Evolutionary conservation across 2,113 vertebrate genomes (phyloP), one percentile per base, ranked within the genome.

Genomic region (Alouatta palliata): DNA sequence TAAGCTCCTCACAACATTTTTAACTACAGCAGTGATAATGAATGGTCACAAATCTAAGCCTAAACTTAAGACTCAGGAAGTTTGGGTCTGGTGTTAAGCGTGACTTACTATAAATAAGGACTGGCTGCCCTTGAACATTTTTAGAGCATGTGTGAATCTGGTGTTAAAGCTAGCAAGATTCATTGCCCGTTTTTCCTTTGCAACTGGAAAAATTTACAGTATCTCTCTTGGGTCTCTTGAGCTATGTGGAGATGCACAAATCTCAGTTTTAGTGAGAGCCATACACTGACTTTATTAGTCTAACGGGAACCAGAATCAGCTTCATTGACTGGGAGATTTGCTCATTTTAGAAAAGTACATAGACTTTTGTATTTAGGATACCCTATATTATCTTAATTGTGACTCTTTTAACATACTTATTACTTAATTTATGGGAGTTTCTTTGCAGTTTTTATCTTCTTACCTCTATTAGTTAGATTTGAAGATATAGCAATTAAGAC

Each of bases 331-430:
- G 37, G 47, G 75, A 75, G 37, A 54, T 77, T 87, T 94, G 79
- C 52, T 95, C 92, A 40, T 92, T 92, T 77, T 92, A 85, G 90
- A 90, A 77, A 96, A 95, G 90, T 76, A 87, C 92, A 61, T 73
- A 35, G 87, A 88, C n/a, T 88, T 97, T 90, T 43, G 37, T 77
- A 73, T 90, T 96, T 8, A 96, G 75, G 43, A 96, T 82, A 23
- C 40, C 87, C 37, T 88, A 14, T 43, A 56, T 70, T 96, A 79
- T 81, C 92, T 96, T 96, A 96, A 97, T 88, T 95, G 70, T 88
- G 96, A 86, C 76, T 87, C 52, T 85, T 71, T 83, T 64, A 95
- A 61, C 47, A 70, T 83, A 93, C 68, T 91, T 95, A 73, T 43
- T 73, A 17, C 91, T 84, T 84, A 80, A 96, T 79, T 49, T 86